Base-by-base conservation (phyloP, 2,888 invertebrate species). In the Phengaris alcon region DNA sequence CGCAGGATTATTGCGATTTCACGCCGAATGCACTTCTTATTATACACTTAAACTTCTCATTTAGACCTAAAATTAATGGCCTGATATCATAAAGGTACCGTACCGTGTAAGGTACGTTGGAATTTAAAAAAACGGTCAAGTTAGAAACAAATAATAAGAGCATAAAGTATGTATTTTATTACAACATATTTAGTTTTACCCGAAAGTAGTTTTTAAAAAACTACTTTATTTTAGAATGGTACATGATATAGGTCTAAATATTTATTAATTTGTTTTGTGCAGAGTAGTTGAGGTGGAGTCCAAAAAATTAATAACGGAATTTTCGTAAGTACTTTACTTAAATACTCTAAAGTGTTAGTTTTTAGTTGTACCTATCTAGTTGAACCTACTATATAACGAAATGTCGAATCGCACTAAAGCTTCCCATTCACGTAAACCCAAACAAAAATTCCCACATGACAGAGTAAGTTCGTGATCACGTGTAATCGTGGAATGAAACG, bases 401-500 rank as follows among this genome's bases (percentile, higher is more conserved):
- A 35, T 8, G 64, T 64, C 52, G 52, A 10, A 35, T 35, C 64
- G 12, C 44, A 44, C 64, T 44, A 64, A 35, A 64, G 10, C 5
- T 9, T 35, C 13, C 35, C 35, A 64, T 44, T 51, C 13, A 48
- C 44, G 44, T 48, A 64, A 64, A 64, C 10, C 15, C 44, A 12
- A 68, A 46, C 52, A 68, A 69, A 74, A 22, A 70, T 22, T 78
- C 76, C 75, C 74, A 74, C 52, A 76, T 83, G 85, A 82, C 83
- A 85, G 83, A 84, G 84, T 83, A 83, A 87, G 82, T 83, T 87
- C 86, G 85, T 86, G 87, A 85, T 82, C 82, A 81, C 80, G 82
- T 81, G 80, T 74, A 81, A 81, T 79, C 80, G 82, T 81, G 80
- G 75, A 81, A 81, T 79, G 79, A 81, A 82, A 79, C 74, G 55